Evolutionary conservation across 2,888 invertebrate genomes (phyloP), one percentile per base, ranked within the genome.

Genomic region (Xanthorhoe spadicearia): DNA sequence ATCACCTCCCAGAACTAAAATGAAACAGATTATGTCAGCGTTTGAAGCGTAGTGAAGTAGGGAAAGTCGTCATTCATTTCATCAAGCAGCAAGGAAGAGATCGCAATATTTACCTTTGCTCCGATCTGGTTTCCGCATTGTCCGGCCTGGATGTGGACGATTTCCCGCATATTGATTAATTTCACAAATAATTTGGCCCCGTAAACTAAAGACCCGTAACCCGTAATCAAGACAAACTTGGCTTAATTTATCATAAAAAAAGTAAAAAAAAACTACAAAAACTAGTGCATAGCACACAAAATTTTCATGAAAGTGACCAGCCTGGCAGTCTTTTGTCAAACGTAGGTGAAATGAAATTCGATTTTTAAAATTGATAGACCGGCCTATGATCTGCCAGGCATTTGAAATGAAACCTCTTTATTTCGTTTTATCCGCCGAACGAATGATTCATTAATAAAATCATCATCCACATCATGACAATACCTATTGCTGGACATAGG

Each of bases 81-180:
- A n/a, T n/a, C n/a, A n/a, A n/a, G n/a, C n/a, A n/a, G n/a, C n/a
- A n/a, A n/a, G n/a, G n/a, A 13, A 43, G 1, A 43, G 38, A 43
- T 43, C 3, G 10, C 38, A 43, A 43, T 13, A 43, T 94, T 84
- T 86, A 96, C 96, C 95, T 96, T 96, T 65, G 96, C 95, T 77
- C 96, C 96, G 79, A 97, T 96, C 90, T 96, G 96, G 94, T 91
- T 91, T 18, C 90, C 90, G 77, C 90, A 91, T 81, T 88, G 87
- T 70, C 90, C 91, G 71, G 87, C 96, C 88, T 97, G 96, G 79
- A 96, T 93, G 88, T 96, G 96, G 76, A 96, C 96, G 85, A 96
- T 96, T 94, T 96, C 96, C 93, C 96, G 95, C 96, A 96, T 96
- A 75, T 78, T 86, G 73, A 61, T 69, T n/a, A 64, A 54, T 77